Conservation (phyloP, 1,140 invertebrate genomes). For the Panulirus ornatus region DNA sequence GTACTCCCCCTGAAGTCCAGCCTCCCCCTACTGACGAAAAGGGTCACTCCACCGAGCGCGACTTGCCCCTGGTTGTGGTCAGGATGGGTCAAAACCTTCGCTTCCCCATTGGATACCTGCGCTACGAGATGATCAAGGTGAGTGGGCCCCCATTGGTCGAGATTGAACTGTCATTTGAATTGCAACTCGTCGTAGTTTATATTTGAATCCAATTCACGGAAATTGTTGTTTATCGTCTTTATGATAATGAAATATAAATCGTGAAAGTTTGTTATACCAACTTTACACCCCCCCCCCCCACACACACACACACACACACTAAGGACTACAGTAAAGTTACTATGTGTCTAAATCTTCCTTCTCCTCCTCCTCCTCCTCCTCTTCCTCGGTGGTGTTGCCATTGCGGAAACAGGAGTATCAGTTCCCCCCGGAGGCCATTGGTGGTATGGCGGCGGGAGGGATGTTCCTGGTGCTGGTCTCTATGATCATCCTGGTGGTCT, state of each 20-base stretch:
- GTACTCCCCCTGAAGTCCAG: conserved; percentile 90
- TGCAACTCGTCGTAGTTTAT: no score
- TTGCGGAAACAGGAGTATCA: conserved; percentile 79
- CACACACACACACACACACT: no score
- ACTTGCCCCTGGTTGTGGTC: conserved; percentile 79
- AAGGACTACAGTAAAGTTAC: no score
- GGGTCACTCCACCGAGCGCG: conserved; percentile 77
- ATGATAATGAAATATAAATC: neutral
- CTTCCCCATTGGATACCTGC: conserved; percentile 86
- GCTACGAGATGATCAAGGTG: conserved; percentile 78
- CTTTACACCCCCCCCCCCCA: no score
- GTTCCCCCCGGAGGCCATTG: conserved; percentile 91
- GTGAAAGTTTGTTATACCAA: neutral
- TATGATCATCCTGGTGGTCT: conserved; percentile 91
- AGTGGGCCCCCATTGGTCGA: no score
- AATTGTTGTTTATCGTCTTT: neutral
- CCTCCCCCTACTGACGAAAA: conserved; percentile 83
- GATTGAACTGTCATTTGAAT: no score
- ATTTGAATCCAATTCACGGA: no score
- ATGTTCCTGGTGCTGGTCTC: conserved; percentile 91
- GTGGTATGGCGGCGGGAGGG: conserved; percentile 90
- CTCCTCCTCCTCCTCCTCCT: neutral
- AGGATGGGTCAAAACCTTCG: conserved; percentile 91
- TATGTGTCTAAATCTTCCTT: no score
- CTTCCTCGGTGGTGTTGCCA: neutral